Base-by-base conservation (phyloP, 2,888 invertebrate genomes). In the Anticlea derivata region DNA sequence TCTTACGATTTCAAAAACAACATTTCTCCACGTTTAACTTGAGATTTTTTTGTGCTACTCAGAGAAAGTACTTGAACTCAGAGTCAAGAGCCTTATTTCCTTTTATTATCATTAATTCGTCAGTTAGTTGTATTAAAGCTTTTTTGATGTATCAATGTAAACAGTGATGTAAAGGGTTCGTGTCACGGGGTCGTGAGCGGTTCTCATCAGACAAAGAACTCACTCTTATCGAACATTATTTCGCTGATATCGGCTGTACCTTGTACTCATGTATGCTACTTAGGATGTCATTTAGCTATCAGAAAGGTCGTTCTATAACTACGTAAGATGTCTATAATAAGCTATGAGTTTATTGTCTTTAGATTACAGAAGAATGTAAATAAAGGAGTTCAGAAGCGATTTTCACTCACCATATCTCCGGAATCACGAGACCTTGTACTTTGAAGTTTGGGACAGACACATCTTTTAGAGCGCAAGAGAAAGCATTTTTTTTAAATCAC, bases 221-320 rank as follows among this genome's bases (percentile, higher is more conserved):
- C 33, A 35, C 5, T 54, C 31, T 58, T 60, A 62, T 62, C 61
- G 6, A 2, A 24, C 39, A 38, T 8, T 37, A 48, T 39, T 40
- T 45, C 47, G 56, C 55, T 54, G 60, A 62, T 62, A 62, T 38
- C 23, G 45, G 0, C 12, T 56, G 62, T 50, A 62, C 62, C 62
- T 62, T 62, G 60, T 60, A 62, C 61, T 58, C 58, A 10, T 49
- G 49, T 55, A 50, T 50, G 55, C 46, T 58, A 55, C 47, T 48
- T 52, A 55, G 39, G 6, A 52, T 55, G 50, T 60, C 58, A 59
- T 61, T 57, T 37, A 45, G 41, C 51, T 61, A 57, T 61, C 57
- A 41, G 33, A 48, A 50, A 61, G 59, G 59, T 59, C 61, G 56
- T 48, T 50, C 55, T 27, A 33, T 31, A 46, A 50, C 45, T 45